phyloP scores from a whole-genome alignment of 2,113 vertebrate species.

The Zingel zingel region DNA sequence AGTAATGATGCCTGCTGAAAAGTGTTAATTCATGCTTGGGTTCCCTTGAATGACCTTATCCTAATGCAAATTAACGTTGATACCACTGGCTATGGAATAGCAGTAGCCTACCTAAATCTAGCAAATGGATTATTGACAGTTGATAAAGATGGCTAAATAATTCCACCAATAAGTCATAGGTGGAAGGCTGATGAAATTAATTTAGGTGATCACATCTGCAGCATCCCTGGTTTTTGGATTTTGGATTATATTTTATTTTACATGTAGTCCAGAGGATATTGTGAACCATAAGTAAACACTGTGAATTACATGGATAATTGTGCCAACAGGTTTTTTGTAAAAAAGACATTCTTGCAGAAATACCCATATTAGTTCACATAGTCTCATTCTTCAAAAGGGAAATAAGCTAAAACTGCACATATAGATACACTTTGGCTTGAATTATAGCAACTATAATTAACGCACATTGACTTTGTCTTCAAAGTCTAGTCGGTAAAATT shows the following conservation, averaged over 20 bases:
- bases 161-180: not conserved
- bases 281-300: not conserved
- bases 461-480: not conserved
- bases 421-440: not conserved
- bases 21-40: conserved; percentile 31
- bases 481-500: not conserved
- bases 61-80: conserved; percentile 16
- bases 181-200: not conserved
- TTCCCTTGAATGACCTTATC: conserved; percentile 46
- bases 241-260: not conserved
- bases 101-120: not conserved
- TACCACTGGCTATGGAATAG: conserved; percentile 1
- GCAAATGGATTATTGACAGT: conserved; percentile 6
- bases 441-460: not conserved
- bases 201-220: not conserved
- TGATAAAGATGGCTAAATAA: conserved; percentile 7
- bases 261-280: not conserved
- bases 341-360: not conserved
- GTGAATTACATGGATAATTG: not conserved
- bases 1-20: conserved; percentile 26
- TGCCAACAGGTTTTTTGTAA: not conserved
- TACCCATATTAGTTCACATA: not conserved
- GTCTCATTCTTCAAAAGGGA: not conserved
- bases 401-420: not conserved
- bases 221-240: too few relatives aligned